Evolutionary conservation across 2,113 vertebrate species (phyloP).

Genomic region (Chelonoidis abingdonii): DNA sequence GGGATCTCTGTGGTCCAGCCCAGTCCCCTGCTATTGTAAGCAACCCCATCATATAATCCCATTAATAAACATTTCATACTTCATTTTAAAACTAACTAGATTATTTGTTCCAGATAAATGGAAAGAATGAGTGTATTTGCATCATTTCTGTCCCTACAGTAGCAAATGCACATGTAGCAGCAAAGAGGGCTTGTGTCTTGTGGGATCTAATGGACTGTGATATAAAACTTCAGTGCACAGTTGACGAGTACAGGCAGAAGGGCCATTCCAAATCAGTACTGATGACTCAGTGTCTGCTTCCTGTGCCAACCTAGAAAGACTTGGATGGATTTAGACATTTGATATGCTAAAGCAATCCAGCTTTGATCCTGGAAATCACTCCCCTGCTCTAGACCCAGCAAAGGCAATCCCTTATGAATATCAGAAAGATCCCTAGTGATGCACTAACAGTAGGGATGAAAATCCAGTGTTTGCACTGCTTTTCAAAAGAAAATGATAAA

Average conservation of each 20-base stretch:
- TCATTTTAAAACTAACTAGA: neutral
- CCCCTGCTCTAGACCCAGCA: neutral
- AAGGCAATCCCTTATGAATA: neutral
- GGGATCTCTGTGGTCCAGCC: neutral
- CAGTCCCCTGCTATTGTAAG: neutral
- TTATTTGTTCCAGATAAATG: neutral
- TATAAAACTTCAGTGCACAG: neutral
- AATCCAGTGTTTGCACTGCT: neutral
- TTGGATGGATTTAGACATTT: neutral
- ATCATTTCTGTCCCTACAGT: neutral
- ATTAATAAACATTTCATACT: neutral
- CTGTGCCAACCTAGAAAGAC: neutral
- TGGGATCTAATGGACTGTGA: neutral
- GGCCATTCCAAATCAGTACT: neutral
- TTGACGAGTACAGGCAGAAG: neutral
- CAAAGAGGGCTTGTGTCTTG: neutral
- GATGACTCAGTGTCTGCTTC: neutral
- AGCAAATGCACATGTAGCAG: slow-evolving; percentile 16
- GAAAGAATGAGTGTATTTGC: neutral
- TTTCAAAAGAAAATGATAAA: slow-evolving; percentile 34
- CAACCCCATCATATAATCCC: neutral
- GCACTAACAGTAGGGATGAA: neutral
- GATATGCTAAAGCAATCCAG: neutral
- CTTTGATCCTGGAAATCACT: neutral
- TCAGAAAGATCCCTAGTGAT: neutral